Base-by-base conservation (phyloP, 2,888 invertebrate species). In the Drosophila imparisetae region DNA sequence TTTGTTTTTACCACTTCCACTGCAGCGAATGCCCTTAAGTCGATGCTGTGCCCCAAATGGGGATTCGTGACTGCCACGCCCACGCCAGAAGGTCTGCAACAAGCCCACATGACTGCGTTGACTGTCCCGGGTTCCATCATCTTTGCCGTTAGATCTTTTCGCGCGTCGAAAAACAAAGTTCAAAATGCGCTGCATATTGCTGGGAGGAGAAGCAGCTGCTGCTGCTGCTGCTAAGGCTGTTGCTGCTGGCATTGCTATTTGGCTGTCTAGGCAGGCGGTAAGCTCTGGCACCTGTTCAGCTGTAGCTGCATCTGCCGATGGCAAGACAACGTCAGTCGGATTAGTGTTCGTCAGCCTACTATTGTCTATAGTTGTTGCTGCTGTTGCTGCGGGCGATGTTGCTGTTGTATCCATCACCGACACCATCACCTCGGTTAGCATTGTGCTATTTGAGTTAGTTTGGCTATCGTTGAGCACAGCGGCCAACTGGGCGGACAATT, bases 21-120 rank as follows among this genome's bases (percentile, higher is more conserved):
- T 92, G 90, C 91, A 91, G 60, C 92, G 91, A 70, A 92, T 93
- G 57, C 93, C 93, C 70, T 93, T 93, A 10, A 93, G 78, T 6
- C 92, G 89, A 78, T 93, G 93, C 60, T 92, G 90, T 4, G 83
- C 79, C 32, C 73, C 80, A 62, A 93, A 92, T 0, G 88, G 86
- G 15, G 89, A 77, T 38, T 82, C 76, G 7, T 66, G 66, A 7
- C 48, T 64, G 53, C 83, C 78, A 48, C 86, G 81, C 18, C 83
- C 72, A 32, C 92, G 88, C 91, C 92, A 91, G 54, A 92, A 88
- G 15, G 86, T 88, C 15, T 80, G 78, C 57, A 92, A 68, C 10
- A 92, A 75, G 3, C 93, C 92, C 10, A 92, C 91, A 78, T 92
- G 91, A 24, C 92, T 92, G 60, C 92, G 83, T 62, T 92, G 93